phyloP scores from a whole-genome alignment of 2,888 invertebrate genomes.

The Tiphia femorata region DNA sequence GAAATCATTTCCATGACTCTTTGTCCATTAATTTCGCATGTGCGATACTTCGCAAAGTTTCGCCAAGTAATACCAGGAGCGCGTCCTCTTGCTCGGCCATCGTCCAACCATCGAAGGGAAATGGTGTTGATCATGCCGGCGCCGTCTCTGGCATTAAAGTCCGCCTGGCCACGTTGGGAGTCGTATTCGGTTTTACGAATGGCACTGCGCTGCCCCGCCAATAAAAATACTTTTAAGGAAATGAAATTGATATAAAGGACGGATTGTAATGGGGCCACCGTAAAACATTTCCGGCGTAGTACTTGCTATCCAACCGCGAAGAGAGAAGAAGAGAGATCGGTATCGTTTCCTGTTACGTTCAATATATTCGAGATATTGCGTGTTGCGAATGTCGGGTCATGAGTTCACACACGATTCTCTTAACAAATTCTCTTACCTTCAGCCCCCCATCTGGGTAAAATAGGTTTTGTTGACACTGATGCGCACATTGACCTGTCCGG shows the following conservation, averaged over 20 bases:
- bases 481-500: too few species aligned
- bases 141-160: slow-evolving; percentile 33
- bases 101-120: too few species aligned
- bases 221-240: slow-evolving; percentile 56
- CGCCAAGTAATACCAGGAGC: too few species aligned
- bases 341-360: slow-evolving; percentile 32
- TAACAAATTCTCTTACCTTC: too few species aligned
- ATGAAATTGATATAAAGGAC: slow-evolving; percentile 53
- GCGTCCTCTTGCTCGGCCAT: too few species aligned
- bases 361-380: not conserved
- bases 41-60: too few species aligned
- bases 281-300: slow-evolving; percentile 29
- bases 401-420: too few species aligned
- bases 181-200: slow-evolving; percentile 43
- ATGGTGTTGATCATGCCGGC: slow-evolving; percentile 39
- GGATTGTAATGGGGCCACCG: slow-evolving; percentile 34
- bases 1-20: too few species aligned
- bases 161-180: slow-evolving; percentile 27
- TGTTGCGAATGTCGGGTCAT: too few species aligned
- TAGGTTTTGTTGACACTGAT: too few species aligned
- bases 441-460: too few species aligned
- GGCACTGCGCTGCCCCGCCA: slow-evolving; percentile 23
- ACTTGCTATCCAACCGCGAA: slow-evolving; percentile 3
- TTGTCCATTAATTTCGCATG: too few species aligned
- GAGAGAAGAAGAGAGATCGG: slow-evolving; percentile 10